Conservation (phyloP, 2,797 vertebrate genomes). For the Acanthurus tractus region DNA sequence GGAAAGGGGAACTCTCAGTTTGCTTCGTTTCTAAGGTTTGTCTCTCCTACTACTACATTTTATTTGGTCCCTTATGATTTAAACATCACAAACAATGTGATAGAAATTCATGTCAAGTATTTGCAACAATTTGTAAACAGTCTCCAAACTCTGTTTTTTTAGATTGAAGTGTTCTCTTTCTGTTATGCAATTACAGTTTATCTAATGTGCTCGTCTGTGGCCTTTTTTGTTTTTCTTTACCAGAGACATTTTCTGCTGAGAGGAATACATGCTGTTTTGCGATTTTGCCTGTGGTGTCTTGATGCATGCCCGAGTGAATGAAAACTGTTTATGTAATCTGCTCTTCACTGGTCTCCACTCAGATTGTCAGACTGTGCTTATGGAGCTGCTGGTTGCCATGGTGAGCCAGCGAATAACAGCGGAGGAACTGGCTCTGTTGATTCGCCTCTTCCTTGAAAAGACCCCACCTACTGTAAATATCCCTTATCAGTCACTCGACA, state of each 20-base stretch:
- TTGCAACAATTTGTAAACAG: no score
- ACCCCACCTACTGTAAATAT: conserved; percentile 92
- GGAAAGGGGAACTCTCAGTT: conserved; percentile 13
- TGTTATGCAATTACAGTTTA: background rate
- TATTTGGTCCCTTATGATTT: conserved; percentile 28
- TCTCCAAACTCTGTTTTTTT: no score
- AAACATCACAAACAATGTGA: conserved; percentile 23
- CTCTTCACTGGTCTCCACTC: conserved; percentile 57
- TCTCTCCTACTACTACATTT: conserved; percentile 40
- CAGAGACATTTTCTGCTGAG: background rate
- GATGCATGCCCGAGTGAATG: conserved; percentile 32
- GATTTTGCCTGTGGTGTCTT: conserved; percentile 28
- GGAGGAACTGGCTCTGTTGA: conserved; percentile 93
- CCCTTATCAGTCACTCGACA: conserved; percentile 47
- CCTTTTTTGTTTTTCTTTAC: background rate
- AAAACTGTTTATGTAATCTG: conserved; percentile 53
- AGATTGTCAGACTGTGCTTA: conserved; percentile 92
- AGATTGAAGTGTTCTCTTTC: background rate
- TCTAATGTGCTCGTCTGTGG: background rate
- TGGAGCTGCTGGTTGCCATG: conserved; percentile 95
- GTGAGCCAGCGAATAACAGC: conserved; percentile 92
- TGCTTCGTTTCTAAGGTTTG: conserved; percentile 4
- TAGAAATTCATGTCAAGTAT: background rate
- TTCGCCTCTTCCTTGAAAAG: conserved; percentile 95
- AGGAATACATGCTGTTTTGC: conserved; percentile 22